These are phyloP conservation scores for Rhynchomys soricoides DNA, from an alignment of 2,113 vertebrate species.

Conservation along the genomic window DNA sequence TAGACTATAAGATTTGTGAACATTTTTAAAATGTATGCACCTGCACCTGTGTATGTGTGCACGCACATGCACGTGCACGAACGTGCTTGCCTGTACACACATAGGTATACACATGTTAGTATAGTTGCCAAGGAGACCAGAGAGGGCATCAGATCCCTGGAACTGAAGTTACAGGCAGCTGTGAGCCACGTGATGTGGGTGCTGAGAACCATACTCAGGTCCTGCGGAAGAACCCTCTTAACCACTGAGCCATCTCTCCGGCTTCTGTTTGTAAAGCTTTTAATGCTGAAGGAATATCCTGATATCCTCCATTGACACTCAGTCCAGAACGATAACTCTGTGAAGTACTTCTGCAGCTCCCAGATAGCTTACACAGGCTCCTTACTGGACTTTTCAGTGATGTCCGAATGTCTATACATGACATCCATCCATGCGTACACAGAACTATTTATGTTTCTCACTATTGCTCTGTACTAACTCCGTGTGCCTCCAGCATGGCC, in stretches of 20 bases:
- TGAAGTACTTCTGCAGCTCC: not conserved
- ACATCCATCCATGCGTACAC: not conserved
- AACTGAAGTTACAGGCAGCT: not conserved
- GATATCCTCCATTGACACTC: not conserved
- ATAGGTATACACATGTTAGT: not conserved
- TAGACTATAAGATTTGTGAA: not conserved
- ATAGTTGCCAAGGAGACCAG: not conserved
- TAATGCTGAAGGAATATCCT: not conserved
- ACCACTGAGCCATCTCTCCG: not conserved
- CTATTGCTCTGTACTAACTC: accelerated
- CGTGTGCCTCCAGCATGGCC: not conserved
- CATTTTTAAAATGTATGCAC: not conserved
- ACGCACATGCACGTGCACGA: accelerated
- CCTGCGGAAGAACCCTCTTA: not conserved
- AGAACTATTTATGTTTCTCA: not conserved
- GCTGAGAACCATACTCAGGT: not conserved
- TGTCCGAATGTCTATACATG: not conserved
- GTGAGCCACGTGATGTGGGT: not conserved
- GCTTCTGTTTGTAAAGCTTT: not conserved
- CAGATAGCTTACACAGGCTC: not conserved
- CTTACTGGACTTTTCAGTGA: not conserved
- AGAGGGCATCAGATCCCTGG: not conserved
- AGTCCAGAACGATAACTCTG: too few relatives aligned
- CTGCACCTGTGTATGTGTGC: not conserved
- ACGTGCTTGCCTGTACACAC: too few relatives aligned